These are phyloP conservation scores for Ophthalmolycus amberensis DNA, from an alignment of 2,113 vertebrate species.

Conservation along the genomic window DNA sequence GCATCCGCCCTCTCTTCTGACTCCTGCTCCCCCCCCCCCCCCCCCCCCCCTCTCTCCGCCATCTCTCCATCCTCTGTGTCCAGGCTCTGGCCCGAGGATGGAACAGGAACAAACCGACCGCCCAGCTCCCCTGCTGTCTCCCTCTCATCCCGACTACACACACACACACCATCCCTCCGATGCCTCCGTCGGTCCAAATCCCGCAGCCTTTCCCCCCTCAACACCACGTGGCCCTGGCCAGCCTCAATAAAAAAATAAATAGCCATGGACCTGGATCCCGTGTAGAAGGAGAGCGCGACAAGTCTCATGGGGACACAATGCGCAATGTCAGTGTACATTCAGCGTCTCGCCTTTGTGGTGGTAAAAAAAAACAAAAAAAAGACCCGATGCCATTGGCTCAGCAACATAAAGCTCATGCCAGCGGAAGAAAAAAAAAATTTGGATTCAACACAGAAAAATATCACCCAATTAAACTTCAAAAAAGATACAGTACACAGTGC, in stretches of 20 bases:
- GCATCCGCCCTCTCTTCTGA: slow-evolving; percentile 35
- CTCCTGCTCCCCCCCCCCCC: slow-evolving; percentile 35
- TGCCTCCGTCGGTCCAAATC: slow-evolving; percentile 67
- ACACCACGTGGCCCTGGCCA: slow-evolving; percentile 53
- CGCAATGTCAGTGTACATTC: slow-evolving; percentile 62
- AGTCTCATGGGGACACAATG: slow-evolving; percentile 62
- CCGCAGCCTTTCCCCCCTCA: slow-evolving; percentile 69
- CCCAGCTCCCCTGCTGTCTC: slow-evolving; percentile 70
- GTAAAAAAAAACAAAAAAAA: slow-evolving; percentile 28
- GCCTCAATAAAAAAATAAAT: slow-evolving; percentile 48
- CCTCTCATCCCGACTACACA: slow-evolving; percentile 78
- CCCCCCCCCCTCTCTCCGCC: slow-evolving; percentile 29
- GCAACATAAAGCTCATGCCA: slow-evolving; percentile 41
- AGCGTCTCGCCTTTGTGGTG: slow-evolving; percentile 42
- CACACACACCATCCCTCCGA: slow-evolving; percentile 72
- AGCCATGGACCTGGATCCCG: slow-evolving; percentile 74
- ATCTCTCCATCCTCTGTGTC: slow-evolving; percentile 59
- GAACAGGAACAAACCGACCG: slow-evolving; percentile 75
- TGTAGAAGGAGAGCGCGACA: slow-evolving; percentile 56
- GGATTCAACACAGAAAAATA: slow-evolving; percentile 54
- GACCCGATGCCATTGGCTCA: slow-evolving; percentile 39
- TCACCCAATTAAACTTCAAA: slow-evolving; percentile 70
- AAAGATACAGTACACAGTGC: slow-evolving; percentile 44
- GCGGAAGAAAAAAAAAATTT: slow-evolving; percentile 32
- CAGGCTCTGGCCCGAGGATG: slow-evolving; percentile 71